A percentile compares a stretch with the other conserved stretches of the same genome.
Evolutionary conservation across 2,888 invertebrate species (phyloP).

Genomic region (Cryptus viduatorius): DNA sequence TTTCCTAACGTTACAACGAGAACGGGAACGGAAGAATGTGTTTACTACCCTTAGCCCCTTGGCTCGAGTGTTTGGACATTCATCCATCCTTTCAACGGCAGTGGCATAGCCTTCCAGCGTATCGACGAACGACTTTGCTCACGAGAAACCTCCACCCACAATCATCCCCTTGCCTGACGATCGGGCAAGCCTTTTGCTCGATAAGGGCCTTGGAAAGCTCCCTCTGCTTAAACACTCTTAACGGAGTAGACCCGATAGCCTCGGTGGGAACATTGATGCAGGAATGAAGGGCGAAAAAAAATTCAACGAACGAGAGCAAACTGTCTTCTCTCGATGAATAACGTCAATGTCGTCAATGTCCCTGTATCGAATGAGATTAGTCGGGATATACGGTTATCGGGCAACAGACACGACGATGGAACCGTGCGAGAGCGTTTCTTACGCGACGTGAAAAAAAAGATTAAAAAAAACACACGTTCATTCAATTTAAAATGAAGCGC

Average conservation of each 20-base stretch:
- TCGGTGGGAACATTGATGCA: constrained; percentile 22
- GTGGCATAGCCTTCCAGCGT: constrained; percentile 26
- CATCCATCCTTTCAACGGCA: constrained; percentile 39
- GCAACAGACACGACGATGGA: neutral
- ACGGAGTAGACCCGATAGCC: constrained; percentile 47
- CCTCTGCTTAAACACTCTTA: constrained; percentile 63
- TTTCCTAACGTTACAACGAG: neutral
- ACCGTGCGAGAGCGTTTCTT: neutral
- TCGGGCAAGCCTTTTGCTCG: constrained; percentile 49
- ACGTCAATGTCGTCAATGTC: constrained; percentile 15
- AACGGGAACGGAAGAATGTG: constrained; percentile 43
- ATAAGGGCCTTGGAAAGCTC: constrained; percentile 60
- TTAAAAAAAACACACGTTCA: constrained; percentile 47
- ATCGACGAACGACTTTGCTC: constrained; percentile 56
- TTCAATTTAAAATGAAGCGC: constrained; percentile 51
- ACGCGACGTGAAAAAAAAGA: constrained; percentile 30
- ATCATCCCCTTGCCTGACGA: neutral
- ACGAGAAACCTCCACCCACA: neutral
- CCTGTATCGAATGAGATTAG: neutral
- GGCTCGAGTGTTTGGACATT: constrained; percentile 54
- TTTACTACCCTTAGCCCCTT: constrained; percentile 57
- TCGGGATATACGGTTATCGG: constrained; percentile 16
- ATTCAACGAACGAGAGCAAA: neutral
- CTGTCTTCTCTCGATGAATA: constrained; percentile 22
- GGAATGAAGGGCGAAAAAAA: neutral